Evolutionary conservation across 2,888 invertebrate species (phyloP).

Genomic region (Drosophila villosipedis): DNA sequence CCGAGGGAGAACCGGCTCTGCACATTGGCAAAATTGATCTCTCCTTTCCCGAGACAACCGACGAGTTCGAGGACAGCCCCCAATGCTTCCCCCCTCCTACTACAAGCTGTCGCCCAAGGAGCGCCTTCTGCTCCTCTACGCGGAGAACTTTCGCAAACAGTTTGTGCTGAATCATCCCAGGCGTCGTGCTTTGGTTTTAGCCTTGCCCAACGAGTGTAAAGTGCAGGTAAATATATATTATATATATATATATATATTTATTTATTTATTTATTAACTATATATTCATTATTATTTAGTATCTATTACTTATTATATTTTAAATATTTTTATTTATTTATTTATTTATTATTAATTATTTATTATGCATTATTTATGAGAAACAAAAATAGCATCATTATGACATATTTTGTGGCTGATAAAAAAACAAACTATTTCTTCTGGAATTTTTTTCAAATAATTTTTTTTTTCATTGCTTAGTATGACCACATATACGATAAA

Average conservation of each 20-base stretch:
- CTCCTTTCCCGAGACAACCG: slow-evolving; percentile 81
- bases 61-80: slow-evolving; percentile 82
- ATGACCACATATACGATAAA: no score
- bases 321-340: no score
- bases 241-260: no score
- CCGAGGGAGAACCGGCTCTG: slow-evolving; percentile 65
- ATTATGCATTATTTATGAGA: no score
- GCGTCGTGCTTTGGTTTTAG: slow-evolving; percentile 89
- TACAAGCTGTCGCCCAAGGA: slow-evolving; percentile 89
- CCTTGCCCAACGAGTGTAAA: slow-evolving; percentile 91
- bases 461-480: no score
- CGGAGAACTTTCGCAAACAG: slow-evolving; percentile 92
- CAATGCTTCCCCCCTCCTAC: slow-evolving; percentile 89
- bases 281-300: background rate
- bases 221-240: slow-evolving; percentile 87
- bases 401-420: no score
- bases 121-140: slow-evolving; percentile 89
- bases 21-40: slow-evolving; percentile 82
- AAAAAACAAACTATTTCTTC: no score
- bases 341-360: background rate
- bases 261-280: no score
- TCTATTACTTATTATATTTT: background rate
- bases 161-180: slow-evolving; percentile 87
- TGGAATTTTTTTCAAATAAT: no score
- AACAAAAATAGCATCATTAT: no score